phyloP scores from a whole-genome alignment of 23 tunicate species.

The Aplidium turbinatum region DNA sequence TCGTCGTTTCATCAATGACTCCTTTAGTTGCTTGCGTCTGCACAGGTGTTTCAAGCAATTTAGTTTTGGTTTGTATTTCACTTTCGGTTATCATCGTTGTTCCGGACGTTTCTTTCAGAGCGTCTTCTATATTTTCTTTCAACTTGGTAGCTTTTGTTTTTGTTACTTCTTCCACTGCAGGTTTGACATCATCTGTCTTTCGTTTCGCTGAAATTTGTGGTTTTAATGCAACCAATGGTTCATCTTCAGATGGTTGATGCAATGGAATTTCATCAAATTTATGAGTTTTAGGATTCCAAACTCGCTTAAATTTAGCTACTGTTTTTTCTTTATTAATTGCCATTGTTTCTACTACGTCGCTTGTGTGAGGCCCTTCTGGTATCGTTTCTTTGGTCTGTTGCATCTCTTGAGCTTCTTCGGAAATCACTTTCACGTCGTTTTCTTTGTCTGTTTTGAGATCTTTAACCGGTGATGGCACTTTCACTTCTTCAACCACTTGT shows the following conservation, averaged over 20 bases:
- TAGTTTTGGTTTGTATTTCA: no score
- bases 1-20: not conserved
- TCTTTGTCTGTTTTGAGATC: not conserved
- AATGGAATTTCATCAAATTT: conserved; percentile 52
- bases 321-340: not conserved
- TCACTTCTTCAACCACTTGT: not conserved
- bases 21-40: not conserved
- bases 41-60: no score
- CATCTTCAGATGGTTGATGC: not conserved
- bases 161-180: no score
- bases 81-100: no score
- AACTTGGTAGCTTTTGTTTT: no score
- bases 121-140: no score
- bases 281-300: conserved; percentile 61
- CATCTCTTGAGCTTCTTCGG: not conserved
- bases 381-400: not conserved
- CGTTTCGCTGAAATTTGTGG: no score
- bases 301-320: not conserved
- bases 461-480: not conserved
- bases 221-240: no score
- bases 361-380: not conserved
- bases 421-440: not conserved
- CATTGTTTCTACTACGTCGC: not conserved
- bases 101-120: no score
- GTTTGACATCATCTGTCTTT: no score